These are phyloP conservation scores for Jordanella pulchra DNA, from an alignment of 2,797 vertebrate species.

Conservation along the genomic window DNA sequence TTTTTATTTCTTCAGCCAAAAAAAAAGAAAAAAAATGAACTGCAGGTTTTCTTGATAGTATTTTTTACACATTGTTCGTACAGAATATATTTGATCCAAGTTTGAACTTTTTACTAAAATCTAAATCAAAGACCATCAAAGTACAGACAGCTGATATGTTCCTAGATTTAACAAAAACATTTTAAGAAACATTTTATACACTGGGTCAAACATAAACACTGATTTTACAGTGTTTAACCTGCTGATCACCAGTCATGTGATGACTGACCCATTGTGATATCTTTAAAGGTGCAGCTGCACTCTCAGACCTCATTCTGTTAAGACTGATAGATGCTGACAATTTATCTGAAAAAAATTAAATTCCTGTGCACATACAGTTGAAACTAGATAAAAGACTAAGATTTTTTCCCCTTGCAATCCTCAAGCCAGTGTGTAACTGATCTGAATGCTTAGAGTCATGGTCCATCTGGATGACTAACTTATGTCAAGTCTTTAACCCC, in stretches of 20 bases:
- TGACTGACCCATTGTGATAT: not conserved
- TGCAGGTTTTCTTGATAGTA: not conserved
- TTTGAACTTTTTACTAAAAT: not conserved
- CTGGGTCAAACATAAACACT: too few relatives aligned
- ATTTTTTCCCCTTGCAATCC: too few relatives aligned
- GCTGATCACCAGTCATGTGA: not conserved
- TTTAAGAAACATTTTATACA: too few relatives aligned
- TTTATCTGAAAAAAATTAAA: not conserved
- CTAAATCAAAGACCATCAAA: not conserved
- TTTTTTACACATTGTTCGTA: not conserved
- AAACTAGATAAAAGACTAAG: too few relatives aligned
- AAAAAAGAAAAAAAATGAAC: too few relatives aligned
- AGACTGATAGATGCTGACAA: not conserved
- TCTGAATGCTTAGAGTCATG: too few relatives aligned
- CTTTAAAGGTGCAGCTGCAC: not conserved
- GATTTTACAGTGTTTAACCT: not conserved
- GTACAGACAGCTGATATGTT: not conserved
- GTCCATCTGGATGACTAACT: too few relatives aligned
- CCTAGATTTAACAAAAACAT: too few relatives aligned
- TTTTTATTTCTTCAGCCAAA: too few relatives aligned
- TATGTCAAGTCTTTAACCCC: too few relatives aligned
- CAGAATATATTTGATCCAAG: too few relatives aligned
- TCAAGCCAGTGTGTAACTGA: too few relatives aligned
- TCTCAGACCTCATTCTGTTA: not conserved
- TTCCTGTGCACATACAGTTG: not conserved